A percentile compares a stretch with the other conserved stretches of the same genome.
Conservation (phyloP, 2,113 vertebrate species). For the Erinaceus europaeus region DNA sequence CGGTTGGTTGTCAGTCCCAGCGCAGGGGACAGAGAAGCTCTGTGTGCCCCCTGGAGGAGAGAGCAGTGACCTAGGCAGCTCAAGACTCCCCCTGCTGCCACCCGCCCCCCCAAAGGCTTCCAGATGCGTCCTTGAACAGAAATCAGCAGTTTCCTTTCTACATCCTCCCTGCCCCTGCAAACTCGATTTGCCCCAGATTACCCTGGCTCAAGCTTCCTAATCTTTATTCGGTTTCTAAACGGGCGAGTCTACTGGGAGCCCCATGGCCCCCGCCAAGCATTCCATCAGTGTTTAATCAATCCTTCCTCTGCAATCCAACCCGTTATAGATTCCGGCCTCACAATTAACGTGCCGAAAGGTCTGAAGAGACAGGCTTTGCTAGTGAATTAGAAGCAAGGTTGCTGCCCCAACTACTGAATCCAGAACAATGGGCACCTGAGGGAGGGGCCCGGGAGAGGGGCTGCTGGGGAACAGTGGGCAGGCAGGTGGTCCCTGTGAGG, state of each 20-base stretch:
- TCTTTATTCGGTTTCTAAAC: constrained; percentile 48
- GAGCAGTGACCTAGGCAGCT: neutral
- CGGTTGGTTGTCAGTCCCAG: neutral
- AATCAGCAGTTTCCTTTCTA: neutral
- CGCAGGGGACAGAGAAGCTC: too few species aligned
- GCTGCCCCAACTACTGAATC: neutral
- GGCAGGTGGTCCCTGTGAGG: neutral
- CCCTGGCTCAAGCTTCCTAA: constrained; percentile 1
- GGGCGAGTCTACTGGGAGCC: constrained; percentile 50
- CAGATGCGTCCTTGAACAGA: constrained; percentile 1
- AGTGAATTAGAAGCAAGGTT: neutral
- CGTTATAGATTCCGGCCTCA: constrained; percentile 23
- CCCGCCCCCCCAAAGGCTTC: too few species aligned
- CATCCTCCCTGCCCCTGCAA: constrained; percentile 35
- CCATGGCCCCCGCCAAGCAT: constrained; percentile 32
- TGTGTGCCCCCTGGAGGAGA: accelerated
- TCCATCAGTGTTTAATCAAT: constrained; percentile 48
- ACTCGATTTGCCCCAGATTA: neutral
- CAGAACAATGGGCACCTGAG: neutral
- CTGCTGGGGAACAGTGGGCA: neutral
- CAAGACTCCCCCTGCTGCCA: neutral
- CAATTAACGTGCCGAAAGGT: neutral
- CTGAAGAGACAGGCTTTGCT: neutral
- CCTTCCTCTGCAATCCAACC: constrained; percentile 42
- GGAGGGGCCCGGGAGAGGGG: neutral